A percentile compares a stretch with the other conserved stretches of the same genome.
Evolutionary conservation across 2,888 invertebrate species (phyloP).

Genomic region (Philaethria dido): DNA sequence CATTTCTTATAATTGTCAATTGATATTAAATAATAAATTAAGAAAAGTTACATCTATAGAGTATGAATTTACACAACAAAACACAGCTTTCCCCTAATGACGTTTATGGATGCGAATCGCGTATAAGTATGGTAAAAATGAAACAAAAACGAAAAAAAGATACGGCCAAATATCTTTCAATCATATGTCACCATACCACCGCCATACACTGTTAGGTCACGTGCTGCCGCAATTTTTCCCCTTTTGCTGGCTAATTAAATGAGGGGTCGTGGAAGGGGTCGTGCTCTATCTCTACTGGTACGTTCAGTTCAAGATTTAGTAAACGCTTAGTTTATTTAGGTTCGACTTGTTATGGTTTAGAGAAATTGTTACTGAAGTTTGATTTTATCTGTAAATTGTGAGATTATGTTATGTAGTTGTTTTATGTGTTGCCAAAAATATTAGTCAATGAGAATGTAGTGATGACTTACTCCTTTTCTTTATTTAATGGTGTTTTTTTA

Average conservation of each 20-base stretch:
- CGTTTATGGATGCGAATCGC: too few species aligned
- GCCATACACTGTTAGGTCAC: constrained; percentile 39
- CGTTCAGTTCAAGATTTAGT: constrained; percentile 41
- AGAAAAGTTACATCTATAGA: too few species aligned
- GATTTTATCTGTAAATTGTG: not conserved
- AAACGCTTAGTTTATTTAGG: constrained; percentile 40
- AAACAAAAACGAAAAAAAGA: not conserved
- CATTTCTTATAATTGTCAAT: too few species aligned
- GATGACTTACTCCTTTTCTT: too few species aligned
- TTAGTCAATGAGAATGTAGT: too few species aligned
- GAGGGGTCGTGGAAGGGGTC: constrained; percentile 43
- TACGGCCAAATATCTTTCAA: not conserved
- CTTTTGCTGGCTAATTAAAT: constrained; percentile 46
- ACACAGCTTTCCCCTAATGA: too few species aligned
- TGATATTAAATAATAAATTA: too few species aligned
- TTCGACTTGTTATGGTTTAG: constrained; percentile 27
- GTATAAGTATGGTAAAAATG: not conserved
- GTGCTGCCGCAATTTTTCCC: constrained; percentile 46
- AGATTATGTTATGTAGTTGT: too few species aligned
- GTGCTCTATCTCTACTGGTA: constrained; percentile 46
- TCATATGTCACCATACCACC: constrained; percentile 1
- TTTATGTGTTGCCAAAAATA: too few species aligned
- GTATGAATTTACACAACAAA: too few species aligned
- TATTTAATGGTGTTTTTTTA: too few species aligned
- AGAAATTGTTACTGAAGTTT: not conserved